Evolutionary conservation across 2,888 invertebrate species (phyloP), one percentile per base, ranked within the genome.

Genomic region (Fragum whitleyi): DNA sequence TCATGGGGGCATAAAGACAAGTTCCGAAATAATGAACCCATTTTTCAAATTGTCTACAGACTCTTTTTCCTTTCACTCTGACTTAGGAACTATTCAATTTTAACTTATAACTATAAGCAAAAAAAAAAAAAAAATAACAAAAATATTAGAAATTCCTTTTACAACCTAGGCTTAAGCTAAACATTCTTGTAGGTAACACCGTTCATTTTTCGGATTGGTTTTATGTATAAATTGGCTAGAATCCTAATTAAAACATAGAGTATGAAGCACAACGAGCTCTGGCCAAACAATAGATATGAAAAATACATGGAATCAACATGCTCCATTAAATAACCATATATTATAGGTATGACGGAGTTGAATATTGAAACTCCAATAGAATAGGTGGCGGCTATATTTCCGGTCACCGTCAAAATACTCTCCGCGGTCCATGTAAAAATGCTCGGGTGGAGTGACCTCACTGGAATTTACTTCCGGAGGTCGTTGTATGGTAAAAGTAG

Each of bases 341-440:
- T 57, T n/a, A 87, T 61, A 1, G 89, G 89, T 62, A 85, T 87
- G 16, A 86, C n/a, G 73, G 85, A 80, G 9, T 79, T 62, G 0
- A 86, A 85, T 2, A 69, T 42, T 9, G 85, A 81, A 5, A 83
- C 77, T 0, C 83, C 74, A 21, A 87, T 80, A 19, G 87, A 74
- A 61, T 87, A 83, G 36, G 85, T 77, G 5, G 86, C 80, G 0
- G 87, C 76, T 19, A 89, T 73, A 62, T 75, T 85, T 0, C 87
- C 87, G 0, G 83, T 81, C 0, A 89, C 86, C 23, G 77, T 70
- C 26, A 87, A 53, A 29, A 89, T 81, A 32, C 81, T 77, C 70
- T 87, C 85, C 51, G 87, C 87, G 0, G 89, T 86, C 87, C 86
- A 89, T 0, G 86, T 83, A 47, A 87, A 85, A 19, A 87, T 79